Evolutionary conservation across 2,113 vertebrate genomes (phyloP), one percentile per base, ranked within the genome.

Genomic region (Salminus brasiliensis): DNA sequence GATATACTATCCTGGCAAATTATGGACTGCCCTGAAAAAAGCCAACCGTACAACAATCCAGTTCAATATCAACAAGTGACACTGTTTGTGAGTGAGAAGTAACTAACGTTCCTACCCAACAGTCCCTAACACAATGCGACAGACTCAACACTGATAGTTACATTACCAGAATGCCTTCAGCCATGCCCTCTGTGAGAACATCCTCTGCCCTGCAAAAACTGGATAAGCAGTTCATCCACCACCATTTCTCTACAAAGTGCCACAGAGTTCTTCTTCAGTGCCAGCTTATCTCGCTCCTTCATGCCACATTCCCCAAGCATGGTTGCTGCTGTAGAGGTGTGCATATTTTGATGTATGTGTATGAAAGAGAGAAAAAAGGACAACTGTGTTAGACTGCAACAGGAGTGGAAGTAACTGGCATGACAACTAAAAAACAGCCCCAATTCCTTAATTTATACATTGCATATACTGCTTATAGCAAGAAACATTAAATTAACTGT

Each of bases 171-270:
- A 94, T 91, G 34, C 11, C 80, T 76, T 94, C 93, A 21, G 92
- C 90, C 93, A 93, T 93, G 84, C 34, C 84, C 47, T 91, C 92
- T 0, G 93, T 93, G 0, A 94, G 91, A 66, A 93, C 89, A 27
- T 82, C 84, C 0, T 93, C 89, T 34, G 89, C 84, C n/a, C 52
- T 88, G 89, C 23, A 94, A 79, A 8, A 23, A 76, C 85, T 93
- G 92, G 49, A 94, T 59, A 75, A 94, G 83, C 59, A 90, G 73
- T 80, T 91, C 93, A 30, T 94, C 92, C 82, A 93, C 92, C 83
- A 93, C 91, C 86, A 94, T 85, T 21, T 94, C 83, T 75, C 84
- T 91, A 77, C 86, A 83, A 29, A 94, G 85, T 0, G 63, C 25
- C 2, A 83, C 79, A 0, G 89, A 91, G n/a, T 76, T 72, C 27